Percentiles rank a stretch among this genome's conserved stretches.
phyloP scores from a whole-genome alignment of 2,797 vertebrate species.

The Typhlichthys subterraneus region DNA sequence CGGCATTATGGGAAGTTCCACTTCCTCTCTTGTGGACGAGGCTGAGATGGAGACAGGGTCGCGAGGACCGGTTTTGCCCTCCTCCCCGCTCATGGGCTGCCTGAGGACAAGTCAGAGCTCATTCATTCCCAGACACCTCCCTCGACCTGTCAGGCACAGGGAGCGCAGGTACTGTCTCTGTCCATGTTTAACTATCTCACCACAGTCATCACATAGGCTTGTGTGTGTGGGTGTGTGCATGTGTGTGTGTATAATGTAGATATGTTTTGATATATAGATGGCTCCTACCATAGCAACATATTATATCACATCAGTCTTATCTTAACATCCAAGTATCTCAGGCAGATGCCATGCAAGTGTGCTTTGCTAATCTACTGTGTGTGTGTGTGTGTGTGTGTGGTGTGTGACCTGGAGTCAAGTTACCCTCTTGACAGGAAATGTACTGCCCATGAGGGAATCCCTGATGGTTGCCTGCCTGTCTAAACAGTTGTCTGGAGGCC shows the following conservation, averaged over 20 bases:
- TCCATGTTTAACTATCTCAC: too few relatives aligned
- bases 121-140: slow-evolving; percentile 54
- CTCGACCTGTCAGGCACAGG: slow-evolving; percentile 44
- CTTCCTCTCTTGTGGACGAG: slow-evolving; percentile 51
- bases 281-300: too few relatives aligned
- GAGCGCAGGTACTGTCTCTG: slow-evolving; percentile 52
- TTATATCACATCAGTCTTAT: neutral
- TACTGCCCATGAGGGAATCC: slow-evolving; percentile 23
- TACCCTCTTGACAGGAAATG: slow-evolving; percentile 49
- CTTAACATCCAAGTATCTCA: too few relatives aligned
- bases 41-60: neutral
- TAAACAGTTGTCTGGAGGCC: slow-evolving; percentile 6
- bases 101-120: slow-evolving; percentile 65
- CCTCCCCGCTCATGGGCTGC: slow-evolving; percentile 61
- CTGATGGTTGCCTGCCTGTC: slow-evolving; percentile 3
- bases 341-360: too few relatives aligned
- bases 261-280: neutral
- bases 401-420: slow-evolving; percentile 35
- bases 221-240: too few relatives aligned
- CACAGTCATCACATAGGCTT: too few relatives aligned
- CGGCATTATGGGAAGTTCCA: slow-evolving; percentile 59
- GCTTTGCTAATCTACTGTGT: neutral
- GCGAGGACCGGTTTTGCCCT: slow-evolving; percentile 44
- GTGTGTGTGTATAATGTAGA: neutral
- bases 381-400: neutral